A percentile compares a stretch with the other conserved stretches of the same genome.
These are phyloP conservation scores for Vireo griseus DNA, from an alignment of 2,797 vertebrate species.

Conservation along the genomic window DNA sequence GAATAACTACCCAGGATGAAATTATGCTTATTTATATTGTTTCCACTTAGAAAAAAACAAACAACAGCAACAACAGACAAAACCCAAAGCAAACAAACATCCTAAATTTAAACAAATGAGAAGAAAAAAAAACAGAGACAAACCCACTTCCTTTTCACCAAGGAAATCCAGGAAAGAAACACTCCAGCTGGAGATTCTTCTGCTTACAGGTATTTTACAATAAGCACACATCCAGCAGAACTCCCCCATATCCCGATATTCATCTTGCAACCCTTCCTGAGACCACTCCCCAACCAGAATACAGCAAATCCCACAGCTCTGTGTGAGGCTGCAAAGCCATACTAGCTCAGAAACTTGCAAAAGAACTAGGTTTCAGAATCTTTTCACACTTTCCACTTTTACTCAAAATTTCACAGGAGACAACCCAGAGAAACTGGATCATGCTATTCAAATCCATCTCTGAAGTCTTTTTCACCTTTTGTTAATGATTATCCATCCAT, in stretches of 20 bases:
- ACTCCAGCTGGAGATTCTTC: neutral
- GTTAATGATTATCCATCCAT: neutral
- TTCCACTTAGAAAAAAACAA: neutral
- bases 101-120: neutral
- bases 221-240: neutral
- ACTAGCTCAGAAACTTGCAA: neutral
- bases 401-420: neutral
- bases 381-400: neutral
- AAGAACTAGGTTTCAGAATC: neutral
- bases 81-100: neutral
- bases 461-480: neutral
- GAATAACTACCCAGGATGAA: neutral
- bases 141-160: neutral
- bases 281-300: neutral
- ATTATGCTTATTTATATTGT: neutral
- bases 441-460: neutral
- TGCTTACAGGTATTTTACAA: neutral
- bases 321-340: neutral
- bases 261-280: neutral
- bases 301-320: neutral
- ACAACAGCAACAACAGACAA: neutral
- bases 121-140: neutral
- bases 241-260: fast-evolving
- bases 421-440: neutral
- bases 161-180: neutral